These are phyloP conservation scores for Euura saliciscinereae DNA, from an alignment of 1,140 invertebrate species.

Conservation along the genomic window DNA sequence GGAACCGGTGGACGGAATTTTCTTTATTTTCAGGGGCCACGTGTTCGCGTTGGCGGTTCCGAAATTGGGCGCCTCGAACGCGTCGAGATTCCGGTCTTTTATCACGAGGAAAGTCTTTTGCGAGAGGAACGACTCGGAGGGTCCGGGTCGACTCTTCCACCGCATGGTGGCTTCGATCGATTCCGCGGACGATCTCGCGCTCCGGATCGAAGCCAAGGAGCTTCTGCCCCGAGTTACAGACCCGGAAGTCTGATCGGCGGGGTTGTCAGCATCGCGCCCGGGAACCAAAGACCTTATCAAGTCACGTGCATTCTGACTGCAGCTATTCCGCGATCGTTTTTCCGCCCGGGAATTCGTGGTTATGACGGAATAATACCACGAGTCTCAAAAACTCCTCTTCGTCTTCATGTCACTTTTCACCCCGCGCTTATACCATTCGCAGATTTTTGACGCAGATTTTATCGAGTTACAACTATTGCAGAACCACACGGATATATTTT, in stretches of 20 bases:
- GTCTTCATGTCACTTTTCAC: too few relatives aligned
- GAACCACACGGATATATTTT: too few relatives aligned
- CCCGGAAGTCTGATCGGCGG: background rate
- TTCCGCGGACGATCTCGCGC: background rate
- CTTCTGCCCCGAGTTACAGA: background rate
- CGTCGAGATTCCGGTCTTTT: slow-evolving; percentile 27
- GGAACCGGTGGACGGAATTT: slow-evolving; percentile 17
- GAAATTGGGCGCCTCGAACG: slow-evolving; percentile 15
- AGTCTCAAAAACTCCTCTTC: too few relatives aligned
- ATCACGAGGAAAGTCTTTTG: slow-evolving; percentile 48
- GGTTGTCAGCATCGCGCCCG: background rate
- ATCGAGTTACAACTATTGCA: too few relatives aligned
- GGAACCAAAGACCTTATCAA: background rate
- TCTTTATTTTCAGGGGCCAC: slow-evolving; percentile 53
- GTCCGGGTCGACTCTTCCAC: slow-evolving; percentile 35
- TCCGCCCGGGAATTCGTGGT: background rate
- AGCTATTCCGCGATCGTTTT: slow-evolving; percentile 2
- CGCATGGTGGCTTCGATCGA: slow-evolving; percentile 31
- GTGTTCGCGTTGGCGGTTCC: slow-evolving; percentile 42
- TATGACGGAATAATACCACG: background rate
- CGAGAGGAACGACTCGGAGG: slow-evolving; percentile 38
- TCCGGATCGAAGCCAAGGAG: background rate
- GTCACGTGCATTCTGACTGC: background rate
- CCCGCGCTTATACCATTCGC: too few relatives aligned
- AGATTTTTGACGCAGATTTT: too few relatives aligned